These are phyloP conservation scores for Ecdyonurus torrentis DNA, from an alignment of 2,888 invertebrate species.

Conservation along the genomic window DNA sequence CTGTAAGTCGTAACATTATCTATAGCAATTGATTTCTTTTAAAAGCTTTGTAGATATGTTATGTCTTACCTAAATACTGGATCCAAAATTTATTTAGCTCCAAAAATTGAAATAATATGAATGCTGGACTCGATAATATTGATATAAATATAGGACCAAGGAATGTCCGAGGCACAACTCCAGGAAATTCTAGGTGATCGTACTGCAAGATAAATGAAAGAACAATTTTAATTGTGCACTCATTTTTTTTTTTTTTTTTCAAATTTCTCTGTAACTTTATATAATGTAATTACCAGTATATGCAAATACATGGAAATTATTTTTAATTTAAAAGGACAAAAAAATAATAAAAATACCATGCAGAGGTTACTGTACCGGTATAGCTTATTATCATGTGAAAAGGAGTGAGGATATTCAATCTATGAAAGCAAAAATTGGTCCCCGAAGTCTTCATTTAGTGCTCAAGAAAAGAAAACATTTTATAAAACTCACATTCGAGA, in stretches of 20 bases:
- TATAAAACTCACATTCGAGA: constrained; percentile 49
- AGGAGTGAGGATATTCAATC: neutral
- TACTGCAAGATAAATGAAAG: constrained; percentile 62
- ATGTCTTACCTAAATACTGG: constrained; percentile 66
- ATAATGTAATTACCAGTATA: too few species aligned
- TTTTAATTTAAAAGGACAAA: too few species aligned
- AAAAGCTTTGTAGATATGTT: neutral
- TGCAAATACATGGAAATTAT: too few species aligned
- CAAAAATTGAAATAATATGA: constrained; percentile 44
- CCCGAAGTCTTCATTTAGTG: too few species aligned
- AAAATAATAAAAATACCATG: too few species aligned
- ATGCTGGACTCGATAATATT: constrained; percentile 56
- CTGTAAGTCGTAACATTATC: constrained; percentile 33
- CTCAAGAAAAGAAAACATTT: constrained; percentile 9
- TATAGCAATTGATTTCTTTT: neutral
- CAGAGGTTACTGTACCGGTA: neutral
- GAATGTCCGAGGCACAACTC: constrained; percentile 95
- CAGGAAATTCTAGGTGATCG: constrained; percentile 94
- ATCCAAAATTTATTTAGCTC: constrained; percentile 69
- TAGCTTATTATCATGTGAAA: neutral
- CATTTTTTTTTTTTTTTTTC: too few species aligned
- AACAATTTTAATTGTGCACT: too few species aligned
- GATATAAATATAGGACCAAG: constrained; percentile 78
- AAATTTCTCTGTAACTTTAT: too few species aligned
- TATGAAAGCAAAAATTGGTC: too few species aligned